These are phyloP conservation scores for Phycodurus eques DNA, from an alignment of 2,113 vertebrate species.

Conservation along the genomic window DNA sequence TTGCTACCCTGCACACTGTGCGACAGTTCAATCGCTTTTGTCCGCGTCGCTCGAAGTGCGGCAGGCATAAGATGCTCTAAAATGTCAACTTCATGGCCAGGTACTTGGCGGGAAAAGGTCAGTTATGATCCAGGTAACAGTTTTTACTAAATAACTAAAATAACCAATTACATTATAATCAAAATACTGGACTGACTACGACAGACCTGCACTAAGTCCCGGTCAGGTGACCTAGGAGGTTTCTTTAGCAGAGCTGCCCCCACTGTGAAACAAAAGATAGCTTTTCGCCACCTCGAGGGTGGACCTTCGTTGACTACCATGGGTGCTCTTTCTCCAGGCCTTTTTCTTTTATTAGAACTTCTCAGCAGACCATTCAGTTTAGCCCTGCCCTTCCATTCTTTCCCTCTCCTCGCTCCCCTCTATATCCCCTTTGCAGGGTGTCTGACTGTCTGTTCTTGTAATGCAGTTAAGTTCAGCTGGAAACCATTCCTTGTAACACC, in stretches of 20 bases:
- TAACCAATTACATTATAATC: not conserved
- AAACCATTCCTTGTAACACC: slow-evolving; percentile 92
- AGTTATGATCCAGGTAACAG: no score
- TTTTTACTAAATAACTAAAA: no score
- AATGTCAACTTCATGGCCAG: no score
- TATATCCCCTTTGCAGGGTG: slow-evolving; percentile 61
- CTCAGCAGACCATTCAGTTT: slow-evolving; percentile 93
- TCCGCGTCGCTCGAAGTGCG: no score
- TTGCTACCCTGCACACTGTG: no score
- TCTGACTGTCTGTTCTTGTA: slow-evolving; percentile 91
- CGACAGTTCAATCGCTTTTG: no score
- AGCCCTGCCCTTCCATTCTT: slow-evolving; percentile 44
- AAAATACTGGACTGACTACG: not conserved
- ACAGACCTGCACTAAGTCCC: no score
- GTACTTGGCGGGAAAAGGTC: no score
- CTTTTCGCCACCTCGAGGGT: slow-evolving; percentile 77
- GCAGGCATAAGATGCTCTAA: no score
- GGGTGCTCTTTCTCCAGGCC: slow-evolving; percentile 84
- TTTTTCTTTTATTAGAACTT: slow-evolving; percentile 96
- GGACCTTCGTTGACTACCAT: slow-evolving; percentile 77
- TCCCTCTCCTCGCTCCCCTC: slow-evolving; percentile 22
- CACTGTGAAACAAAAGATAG: slow-evolving; percentile 57
- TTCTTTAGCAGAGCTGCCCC: not conserved
- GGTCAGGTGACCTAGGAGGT: not conserved
- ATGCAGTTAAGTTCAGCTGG: slow-evolving; percentile 94